Percentiles rank a stretch among this genome's conserved stretches.
Evolutionary conservation across 2,113 vertebrate species (phyloP).

Genomic region (Gambusia holbrooki): DNA sequence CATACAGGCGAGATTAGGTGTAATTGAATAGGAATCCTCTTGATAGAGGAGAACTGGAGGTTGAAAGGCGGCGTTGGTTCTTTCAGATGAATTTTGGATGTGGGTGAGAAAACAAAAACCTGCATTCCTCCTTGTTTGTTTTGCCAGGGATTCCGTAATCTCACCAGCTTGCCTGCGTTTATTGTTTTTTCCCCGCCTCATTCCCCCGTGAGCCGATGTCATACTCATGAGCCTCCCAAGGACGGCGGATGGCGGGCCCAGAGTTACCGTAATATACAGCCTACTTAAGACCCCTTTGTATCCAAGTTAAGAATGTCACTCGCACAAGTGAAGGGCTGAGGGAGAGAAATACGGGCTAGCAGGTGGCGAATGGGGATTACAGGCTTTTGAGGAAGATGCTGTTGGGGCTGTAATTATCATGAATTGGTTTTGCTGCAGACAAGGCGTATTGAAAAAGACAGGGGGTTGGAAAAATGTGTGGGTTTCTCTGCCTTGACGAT

Average conservation of each 20-base stretch:
- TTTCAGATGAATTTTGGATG: conserved; percentile 36
- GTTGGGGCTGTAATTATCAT: conserved; percentile 53
- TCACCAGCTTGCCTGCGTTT: conserved; percentile 19
- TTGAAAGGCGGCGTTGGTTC: conserved; percentile 6
- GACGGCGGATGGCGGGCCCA: conserved; percentile 36
- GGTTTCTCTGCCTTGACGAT: conserved; percentile 25
- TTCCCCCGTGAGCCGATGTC: conserved; percentile 36
- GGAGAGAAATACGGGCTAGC: conserved; percentile 35
- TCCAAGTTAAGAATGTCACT: conserved; percentile 55
- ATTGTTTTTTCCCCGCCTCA: conserved; percentile 40
- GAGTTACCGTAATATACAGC: conserved; percentile 38
- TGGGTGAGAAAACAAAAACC: conserved; percentile 1
- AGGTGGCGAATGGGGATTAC: conserved; percentile 50
- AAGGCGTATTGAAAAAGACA: conserved; percentile 19
- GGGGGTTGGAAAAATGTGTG: not conserved
- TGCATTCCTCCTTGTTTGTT: conserved; percentile 29
- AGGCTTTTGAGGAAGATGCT: conserved; percentile 43
- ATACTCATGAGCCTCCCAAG: conserved; percentile 50
- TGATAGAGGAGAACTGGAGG: conserved; percentile 1
- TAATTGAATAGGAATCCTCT: conserved; percentile 55
- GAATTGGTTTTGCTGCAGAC: conserved; percentile 49
- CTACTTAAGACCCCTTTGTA: conserved; percentile 48
- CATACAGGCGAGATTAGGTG: conserved; percentile 31
- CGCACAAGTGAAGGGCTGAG: conserved; percentile 48
- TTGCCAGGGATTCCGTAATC: conserved; percentile 24